Evolutionary conservation across 2,113 vertebrate genomes (phyloP).

Genomic region (Gambusia holbrooki): DNA sequence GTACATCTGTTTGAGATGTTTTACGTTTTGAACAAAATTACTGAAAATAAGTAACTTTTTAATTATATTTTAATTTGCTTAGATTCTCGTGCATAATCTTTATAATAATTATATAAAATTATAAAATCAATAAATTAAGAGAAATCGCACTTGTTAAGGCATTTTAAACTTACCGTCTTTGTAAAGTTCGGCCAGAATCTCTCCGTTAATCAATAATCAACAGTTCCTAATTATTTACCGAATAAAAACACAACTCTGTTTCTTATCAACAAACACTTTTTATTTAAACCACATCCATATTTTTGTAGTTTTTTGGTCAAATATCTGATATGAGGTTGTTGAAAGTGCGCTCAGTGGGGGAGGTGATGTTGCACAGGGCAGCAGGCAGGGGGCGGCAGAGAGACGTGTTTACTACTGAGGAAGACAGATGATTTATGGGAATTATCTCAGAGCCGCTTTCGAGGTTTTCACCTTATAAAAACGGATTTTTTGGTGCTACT

Average conservation of each 20-base stretch:
- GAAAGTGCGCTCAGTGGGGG: conserved; percentile 44
- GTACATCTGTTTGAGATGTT: too few species aligned
- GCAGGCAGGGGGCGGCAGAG: conserved; percentile 66
- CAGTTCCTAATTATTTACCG: background rate
- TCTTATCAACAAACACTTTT: conserved; percentile 63
- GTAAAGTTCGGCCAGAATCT: background rate
- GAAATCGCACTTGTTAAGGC: too few species aligned
- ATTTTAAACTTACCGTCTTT: too few species aligned
- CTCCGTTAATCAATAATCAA: background rate
- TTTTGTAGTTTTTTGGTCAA: conserved; percentile 33
- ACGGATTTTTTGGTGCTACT: background rate
- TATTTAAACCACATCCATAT: conserved; percentile 56
- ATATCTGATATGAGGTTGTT: conserved; percentile 44
- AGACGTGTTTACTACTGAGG: background rate
- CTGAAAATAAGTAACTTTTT: too few species aligned
- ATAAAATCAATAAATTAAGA: too few species aligned
- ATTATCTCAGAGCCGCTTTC: background rate
- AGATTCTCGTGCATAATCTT: too few species aligned
- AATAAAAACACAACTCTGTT: background rate
- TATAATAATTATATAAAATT: too few species aligned
- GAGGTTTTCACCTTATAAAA: background rate
- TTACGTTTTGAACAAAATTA: too few species aligned
- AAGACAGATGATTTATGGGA: conserved; percentile 6
- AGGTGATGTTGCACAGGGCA: conserved; percentile 50
- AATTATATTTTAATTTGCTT: too few species aligned